Evolutionary conservation across 2,113 vertebrate genomes (phyloP).

Genomic region (Stigmatopora nigra): DNA sequence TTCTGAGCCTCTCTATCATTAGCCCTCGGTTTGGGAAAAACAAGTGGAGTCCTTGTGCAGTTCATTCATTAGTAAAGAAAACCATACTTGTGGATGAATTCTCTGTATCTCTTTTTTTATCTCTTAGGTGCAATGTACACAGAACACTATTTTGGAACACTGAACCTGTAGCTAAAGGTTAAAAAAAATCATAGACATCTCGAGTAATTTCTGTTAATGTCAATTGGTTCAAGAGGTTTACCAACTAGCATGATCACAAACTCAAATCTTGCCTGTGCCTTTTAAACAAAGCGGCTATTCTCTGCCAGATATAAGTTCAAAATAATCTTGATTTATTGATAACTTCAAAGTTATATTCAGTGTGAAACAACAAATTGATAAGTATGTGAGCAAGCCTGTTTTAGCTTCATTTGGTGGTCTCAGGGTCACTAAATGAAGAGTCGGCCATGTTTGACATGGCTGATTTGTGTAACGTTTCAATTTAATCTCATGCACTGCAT

Average conservation of each 20-base stretch:
- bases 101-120: not conserved
- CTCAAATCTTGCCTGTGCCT: not conserved
- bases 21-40: constrained; percentile 4
- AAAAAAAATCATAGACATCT: not conserved
- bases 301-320: not conserved
- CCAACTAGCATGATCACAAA: constrained; percentile 4
- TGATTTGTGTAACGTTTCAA: not conserved
- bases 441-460: constrained; percentile 27
- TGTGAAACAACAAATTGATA: constrained; percentile 8
- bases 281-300: not conserved
- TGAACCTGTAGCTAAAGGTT: too few species aligned
- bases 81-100: not conserved
- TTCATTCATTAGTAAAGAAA: not conserved
- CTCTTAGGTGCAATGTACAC: not conserved
- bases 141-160: not conserved
- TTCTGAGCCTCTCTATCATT: constrained; percentile 12
- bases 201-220: not conserved
- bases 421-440: constrained; percentile 83
- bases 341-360: not conserved
- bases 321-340: not conserved
- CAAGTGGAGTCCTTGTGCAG: not conserved
- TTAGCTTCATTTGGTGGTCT: constrained; percentile 72
- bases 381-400: constrained; percentile 69
- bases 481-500: not conserved
- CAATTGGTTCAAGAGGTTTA: constrained; percentile 5